Conservation (phyloP, 1,140 invertebrate genomes). For the Psilanteris sp. region DNA sequence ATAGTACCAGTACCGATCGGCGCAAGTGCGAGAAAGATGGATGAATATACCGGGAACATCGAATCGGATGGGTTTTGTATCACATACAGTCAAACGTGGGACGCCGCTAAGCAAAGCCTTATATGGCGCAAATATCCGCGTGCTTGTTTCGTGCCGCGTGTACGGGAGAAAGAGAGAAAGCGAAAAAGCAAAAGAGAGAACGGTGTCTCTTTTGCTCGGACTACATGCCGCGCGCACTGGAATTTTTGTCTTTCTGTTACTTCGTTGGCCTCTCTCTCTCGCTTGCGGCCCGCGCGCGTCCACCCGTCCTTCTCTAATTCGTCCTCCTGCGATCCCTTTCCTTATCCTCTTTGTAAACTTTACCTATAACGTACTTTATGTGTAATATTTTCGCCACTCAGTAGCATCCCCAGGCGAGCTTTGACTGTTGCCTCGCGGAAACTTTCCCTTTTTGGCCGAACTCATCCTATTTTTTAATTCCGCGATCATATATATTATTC, state of each 20-base stretch:
- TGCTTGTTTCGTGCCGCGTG: constrained; percentile 43
- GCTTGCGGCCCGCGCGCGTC: neutral
- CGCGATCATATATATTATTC: constrained; percentile 4
- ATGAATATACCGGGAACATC: constrained; percentile 47
- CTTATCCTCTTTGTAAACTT: neutral
- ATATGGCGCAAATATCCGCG: constrained; percentile 62
- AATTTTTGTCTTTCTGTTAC: constrained; percentile 36
- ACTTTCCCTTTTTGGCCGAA: constrained; percentile 27
- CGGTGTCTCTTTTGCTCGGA: constrained; percentile 34
- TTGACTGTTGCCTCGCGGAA: constrained; percentile 15
- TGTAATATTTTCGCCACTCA: constrained; percentile 15
- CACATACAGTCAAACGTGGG: constrained; percentile 52
- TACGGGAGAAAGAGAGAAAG: constrained; percentile 8
- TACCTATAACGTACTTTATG: constrained; percentile 18
- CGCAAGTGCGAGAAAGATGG: constrained; percentile 40
- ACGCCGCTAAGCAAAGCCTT: constrained; percentile 63
- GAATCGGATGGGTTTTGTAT: constrained; percentile 54
- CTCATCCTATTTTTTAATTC: constrained; percentile 9
- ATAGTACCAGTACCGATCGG: constrained; percentile 41
- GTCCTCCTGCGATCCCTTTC: neutral
- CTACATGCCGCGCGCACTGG: constrained; percentile 37
- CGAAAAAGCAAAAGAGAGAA: neutral
- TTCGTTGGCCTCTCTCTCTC: constrained; percentile 5
- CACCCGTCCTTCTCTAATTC: neutral
- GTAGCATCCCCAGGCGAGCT: constrained; percentile 14